Evolutionary conservation across 92 coral and sea anemone species (phyloP).

Genomic region (Montipora capitata): DNA sequence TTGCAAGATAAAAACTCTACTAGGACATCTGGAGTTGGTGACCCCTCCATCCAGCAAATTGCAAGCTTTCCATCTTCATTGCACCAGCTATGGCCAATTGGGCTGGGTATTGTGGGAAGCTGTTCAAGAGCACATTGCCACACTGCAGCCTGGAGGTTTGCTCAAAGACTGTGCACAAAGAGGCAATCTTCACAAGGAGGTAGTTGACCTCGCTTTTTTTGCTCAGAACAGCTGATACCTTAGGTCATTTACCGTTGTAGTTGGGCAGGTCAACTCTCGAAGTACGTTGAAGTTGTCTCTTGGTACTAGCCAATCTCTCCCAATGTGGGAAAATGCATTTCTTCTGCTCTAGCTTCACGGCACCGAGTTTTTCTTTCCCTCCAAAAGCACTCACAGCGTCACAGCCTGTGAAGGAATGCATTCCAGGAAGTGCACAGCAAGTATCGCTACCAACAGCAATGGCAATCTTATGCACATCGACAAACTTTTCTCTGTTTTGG

Average conservation of each 20-base stretch:
- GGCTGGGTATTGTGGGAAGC: too few relatives aligned
- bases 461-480: conserved; percentile 64
- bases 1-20: conserved; percentile 49
- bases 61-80: too few relatives aligned
- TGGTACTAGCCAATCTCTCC: conserved; percentile 57
- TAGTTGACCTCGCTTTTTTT: conserved; percentile 76
- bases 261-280: conserved; percentile 65
- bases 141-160: conserved; percentile 78
- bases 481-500: conserved; percentile 32
- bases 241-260: conserved; percentile 57
- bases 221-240: conserved; percentile 64
- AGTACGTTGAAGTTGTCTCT: conserved; percentile 53
- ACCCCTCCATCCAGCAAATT: too few relatives aligned
- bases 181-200: conserved; percentile 77
- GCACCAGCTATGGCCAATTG: too few relatives aligned
- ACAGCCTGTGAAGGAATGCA: conserved; percentile 73
- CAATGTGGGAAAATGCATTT: conserved; percentile 67
- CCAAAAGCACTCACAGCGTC: conserved; percentile 69
- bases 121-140: too few relatives aligned
- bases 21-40: conserved; percentile 63
- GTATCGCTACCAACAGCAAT: conserved; percentile 55
- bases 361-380: conserved; percentile 56
- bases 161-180: conserved; percentile 65
- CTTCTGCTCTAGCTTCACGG: conserved; percentile 48
- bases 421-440: conserved; percentile 58